Conservation (phyloP, 23 tunicate genomes). For the Ciona savignyi region DNA sequence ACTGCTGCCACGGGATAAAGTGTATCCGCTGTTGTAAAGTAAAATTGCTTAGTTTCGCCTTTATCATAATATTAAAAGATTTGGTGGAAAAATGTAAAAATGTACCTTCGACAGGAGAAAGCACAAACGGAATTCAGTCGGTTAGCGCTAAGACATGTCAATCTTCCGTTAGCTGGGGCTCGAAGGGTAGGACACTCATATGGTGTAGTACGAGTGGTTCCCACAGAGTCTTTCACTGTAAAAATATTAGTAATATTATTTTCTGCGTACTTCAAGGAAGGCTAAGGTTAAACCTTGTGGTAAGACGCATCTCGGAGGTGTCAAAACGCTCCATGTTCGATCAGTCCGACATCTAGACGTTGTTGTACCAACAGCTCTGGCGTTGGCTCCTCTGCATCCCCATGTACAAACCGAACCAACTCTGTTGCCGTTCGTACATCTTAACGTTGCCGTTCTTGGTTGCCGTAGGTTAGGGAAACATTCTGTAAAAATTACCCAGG, state of each 20-base stretch:
- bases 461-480: not conserved
- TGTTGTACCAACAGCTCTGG: conserved; percentile 18
- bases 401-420: conserved; percentile 63
- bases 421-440: conserved; percentile 34
- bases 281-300: not conserved
- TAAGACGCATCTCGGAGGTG: conserved; percentile 62
- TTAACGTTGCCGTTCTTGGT: not conserved
- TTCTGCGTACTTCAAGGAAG: not conserved
- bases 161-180: conserved; percentile 26
- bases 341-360: conserved; percentile 40
- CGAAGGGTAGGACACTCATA: conserved; percentile 11
- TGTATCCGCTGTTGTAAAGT: not conserved
- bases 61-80: too few species aligned
- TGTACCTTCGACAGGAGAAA: conserved; percentile 28
- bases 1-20: conserved; percentile 6
- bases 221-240: not conserved
- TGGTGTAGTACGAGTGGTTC: not conserved
- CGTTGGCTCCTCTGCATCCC: conserved; percentile 12
- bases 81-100: too few species aligned
- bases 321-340: conserved; percentile 75
- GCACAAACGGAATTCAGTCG: conserved; percentile 32
- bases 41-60: not conserved
- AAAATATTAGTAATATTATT: too few species aligned
- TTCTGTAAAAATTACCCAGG: too few species aligned
- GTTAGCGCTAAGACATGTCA: conserved; percentile 23